phyloP scores from a whole-genome alignment of 2,113 vertebrate genomes.

The Saiga tatarica region DNA sequence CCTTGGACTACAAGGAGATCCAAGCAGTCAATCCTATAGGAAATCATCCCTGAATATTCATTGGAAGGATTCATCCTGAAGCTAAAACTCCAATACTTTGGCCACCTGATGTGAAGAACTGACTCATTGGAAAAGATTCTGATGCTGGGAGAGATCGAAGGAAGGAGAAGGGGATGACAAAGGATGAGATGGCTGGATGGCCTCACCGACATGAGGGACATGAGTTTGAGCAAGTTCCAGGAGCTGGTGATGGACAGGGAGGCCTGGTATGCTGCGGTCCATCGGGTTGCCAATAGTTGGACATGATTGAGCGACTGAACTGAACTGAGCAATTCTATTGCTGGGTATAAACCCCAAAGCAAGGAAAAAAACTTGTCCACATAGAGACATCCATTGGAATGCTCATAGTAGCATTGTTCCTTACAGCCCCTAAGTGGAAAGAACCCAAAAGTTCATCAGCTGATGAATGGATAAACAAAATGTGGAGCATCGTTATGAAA shows the following conservation, averaged over 20 bases:
- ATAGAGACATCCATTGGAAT: neutral
- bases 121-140: neutral
- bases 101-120: neutral
- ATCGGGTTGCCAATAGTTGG: neutral
- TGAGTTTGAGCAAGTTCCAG: neutral
- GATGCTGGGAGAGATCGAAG: neutral
- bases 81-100: neutral
- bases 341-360: neutral
- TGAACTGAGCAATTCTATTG: neutral
- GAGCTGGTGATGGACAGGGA: neutral
- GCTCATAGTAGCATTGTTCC: neutral
- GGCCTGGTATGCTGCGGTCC: neutral
- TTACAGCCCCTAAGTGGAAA: neutral
- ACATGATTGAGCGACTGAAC: neutral
- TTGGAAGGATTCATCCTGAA: neutral
- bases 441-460: neutral
- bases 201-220: rapidly evolving
- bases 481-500: neutral
- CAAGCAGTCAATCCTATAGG: neutral
- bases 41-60: neutral
- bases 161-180: neutral
- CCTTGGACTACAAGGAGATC: neutral
- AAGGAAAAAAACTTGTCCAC: neutral
- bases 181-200: neutral
- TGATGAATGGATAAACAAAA: neutral